phyloP scores from a whole-genome alignment of 2,888 invertebrate genomes.

The Steinernema carpocapsae region DNA sequence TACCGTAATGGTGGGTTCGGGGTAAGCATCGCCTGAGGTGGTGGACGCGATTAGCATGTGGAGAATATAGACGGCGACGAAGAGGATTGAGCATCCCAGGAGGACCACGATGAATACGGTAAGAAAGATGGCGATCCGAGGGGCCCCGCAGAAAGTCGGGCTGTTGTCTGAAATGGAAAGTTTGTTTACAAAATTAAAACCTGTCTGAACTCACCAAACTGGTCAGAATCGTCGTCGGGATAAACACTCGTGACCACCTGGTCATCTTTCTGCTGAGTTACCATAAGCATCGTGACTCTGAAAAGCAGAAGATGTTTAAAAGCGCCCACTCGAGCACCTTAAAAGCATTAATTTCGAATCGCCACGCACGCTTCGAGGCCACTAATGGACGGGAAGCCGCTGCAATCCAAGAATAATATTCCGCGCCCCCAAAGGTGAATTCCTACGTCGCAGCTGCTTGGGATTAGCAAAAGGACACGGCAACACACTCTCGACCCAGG shows the following conservation, averaged over 20 bases:
- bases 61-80: constrained; percentile 20
- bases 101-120: constrained; percentile 31
- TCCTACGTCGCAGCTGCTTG: background rate
- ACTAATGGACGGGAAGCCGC: too few species aligned
- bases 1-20: constrained; percentile 18
- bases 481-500: background rate
- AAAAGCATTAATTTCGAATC: too few species aligned
- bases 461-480: background rate
- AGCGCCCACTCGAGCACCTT: too few species aligned
- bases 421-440: background rate
- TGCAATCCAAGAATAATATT: background rate
- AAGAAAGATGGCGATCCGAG: constrained; percentile 22
- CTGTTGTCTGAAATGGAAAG: background rate
- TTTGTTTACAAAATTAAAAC: background rate
- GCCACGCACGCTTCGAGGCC: too few species aligned
- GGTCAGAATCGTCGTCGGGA: constrained; percentile 12
- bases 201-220: background rate
- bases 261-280: background rate
- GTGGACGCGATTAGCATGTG: constrained; percentile 24
- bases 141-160: constrained; percentile 6
- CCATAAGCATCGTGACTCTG: constrained; percentile 5
- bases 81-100: constrained; percentile 24
- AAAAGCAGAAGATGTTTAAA: background rate
- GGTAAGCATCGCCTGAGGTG: background rate
- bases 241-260: background rate